Evolutionary conservation across 2,888 invertebrate species (phyloP).

Genomic region (Cordilura impudica): DNA sequence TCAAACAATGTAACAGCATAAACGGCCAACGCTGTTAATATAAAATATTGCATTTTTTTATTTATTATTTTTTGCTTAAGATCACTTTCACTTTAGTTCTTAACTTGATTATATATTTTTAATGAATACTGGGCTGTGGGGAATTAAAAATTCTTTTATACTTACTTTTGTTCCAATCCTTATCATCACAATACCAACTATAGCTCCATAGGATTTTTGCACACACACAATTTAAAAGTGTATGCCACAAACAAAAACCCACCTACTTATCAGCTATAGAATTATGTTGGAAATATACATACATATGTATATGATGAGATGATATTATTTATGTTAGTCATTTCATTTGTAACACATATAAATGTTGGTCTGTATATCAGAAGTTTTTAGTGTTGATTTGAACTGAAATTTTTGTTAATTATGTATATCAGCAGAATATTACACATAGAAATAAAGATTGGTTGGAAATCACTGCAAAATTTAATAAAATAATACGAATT

Average conservation of each 20-base stretch:
- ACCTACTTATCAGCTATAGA: neutral
- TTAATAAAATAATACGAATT: no score
- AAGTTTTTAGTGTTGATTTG: no score
- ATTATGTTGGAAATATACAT: neutral
- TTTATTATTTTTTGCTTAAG: neutral
- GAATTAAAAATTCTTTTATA: constrained; percentile 37
- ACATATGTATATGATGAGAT: no score
- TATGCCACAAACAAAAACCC: no score
- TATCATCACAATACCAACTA: neutral
- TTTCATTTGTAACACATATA: no score
- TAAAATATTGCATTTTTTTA: constrained; percentile 18
- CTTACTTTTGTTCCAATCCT: neutral
- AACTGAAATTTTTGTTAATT: no score
- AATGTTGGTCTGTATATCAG: no score
- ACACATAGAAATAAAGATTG: no score
- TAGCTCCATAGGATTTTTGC: neutral
- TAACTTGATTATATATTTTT: neutral
- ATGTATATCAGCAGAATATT: no score
- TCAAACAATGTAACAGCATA: neutral
- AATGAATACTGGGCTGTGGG: neutral
- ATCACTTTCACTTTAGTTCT: neutral
- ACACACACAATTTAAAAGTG: neutral
- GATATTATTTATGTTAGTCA: no score
- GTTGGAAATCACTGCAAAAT: no score
- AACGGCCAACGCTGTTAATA: neutral